phyloP scores from a whole-genome alignment of 2,113 vertebrate species.

The Phodopus roborovskii region DNA sequence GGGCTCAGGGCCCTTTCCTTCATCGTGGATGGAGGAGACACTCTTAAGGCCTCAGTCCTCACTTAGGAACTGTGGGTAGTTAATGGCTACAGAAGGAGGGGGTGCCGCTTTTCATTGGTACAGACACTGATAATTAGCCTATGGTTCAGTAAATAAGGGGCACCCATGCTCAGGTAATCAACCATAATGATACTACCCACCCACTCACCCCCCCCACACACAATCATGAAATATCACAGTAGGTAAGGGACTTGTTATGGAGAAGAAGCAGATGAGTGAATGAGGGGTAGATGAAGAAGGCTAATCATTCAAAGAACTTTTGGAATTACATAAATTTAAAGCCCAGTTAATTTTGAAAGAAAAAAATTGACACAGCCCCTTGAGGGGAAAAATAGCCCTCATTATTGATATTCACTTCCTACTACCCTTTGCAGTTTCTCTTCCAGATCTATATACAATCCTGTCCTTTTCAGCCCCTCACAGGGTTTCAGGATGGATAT shows the following conservation, averaged over 20 bases:
- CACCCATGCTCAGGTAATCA: neutral
- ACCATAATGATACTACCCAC: neutral
- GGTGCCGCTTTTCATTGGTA: neutral
- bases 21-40: neutral
- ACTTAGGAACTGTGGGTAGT: neutral
- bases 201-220: neutral
- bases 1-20: neutral
- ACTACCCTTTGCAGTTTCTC: neutral
- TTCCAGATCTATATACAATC: neutral
- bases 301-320: neutral
- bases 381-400: neutral
- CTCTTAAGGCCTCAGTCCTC: neutral
- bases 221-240: neutral
- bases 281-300: neutral
- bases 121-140: neutral
- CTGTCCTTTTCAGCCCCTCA: neutral
- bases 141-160: neutral
- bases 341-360: constrained; percentile 36
- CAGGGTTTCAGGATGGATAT: neutral
- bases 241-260: neutral
- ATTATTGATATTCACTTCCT: neutral
- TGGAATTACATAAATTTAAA: constrained; percentile 45
- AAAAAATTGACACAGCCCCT: neutral
- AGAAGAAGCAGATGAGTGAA: neutral
- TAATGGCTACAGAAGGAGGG: neutral